Percentiles rank a stretch among this genome's conserved stretches.
Evolutionary conservation across 2,113 vertebrate species (phyloP).

Genomic region (Macrotus californicus): DNA sequence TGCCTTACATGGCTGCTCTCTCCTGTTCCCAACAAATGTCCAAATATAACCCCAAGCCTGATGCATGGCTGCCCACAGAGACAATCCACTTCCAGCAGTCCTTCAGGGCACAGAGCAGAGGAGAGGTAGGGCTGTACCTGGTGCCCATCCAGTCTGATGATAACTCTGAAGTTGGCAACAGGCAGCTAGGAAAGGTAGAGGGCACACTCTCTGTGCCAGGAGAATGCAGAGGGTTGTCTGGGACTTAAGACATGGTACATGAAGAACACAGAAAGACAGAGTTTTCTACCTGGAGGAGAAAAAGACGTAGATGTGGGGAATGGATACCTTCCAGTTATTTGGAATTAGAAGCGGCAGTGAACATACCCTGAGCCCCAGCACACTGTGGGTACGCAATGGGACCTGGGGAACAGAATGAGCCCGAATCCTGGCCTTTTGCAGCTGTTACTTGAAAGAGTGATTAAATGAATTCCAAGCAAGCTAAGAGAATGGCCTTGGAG

Average conservation of each 20-base stretch:
- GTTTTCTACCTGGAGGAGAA: not conserved
- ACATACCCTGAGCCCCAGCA: fast-evolving
- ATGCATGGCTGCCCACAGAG: not conserved
- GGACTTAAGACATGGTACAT: not conserved
- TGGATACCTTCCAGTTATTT: not conserved
- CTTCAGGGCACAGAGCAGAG: not conserved
- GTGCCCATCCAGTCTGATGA: fast-evolving
- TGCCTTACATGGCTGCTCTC: not conserved
- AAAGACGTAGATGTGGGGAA: not conserved
- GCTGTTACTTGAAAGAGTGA: not conserved
- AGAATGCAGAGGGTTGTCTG: not conserved
- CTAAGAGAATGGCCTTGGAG: not conserved
- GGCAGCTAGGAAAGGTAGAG: not conserved
- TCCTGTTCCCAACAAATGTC: not conserved
- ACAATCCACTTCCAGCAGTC: fast-evolving
- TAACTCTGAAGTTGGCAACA: not conserved
- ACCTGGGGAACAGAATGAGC: not conserved
- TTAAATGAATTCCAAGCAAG: not conserved
- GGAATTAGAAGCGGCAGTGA: not conserved
- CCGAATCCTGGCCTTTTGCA: not conserved
- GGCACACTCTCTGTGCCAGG: fast-evolving
- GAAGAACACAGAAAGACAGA: not conserved
- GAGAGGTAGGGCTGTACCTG: fast-evolving
- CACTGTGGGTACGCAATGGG: not conserved
- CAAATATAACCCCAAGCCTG: not conserved